Evolutionary conservation across 1,140 invertebrate species (phyloP), one percentile per base, ranked within the genome.

Genomic region (Pseudoatta argentina): DNA sequence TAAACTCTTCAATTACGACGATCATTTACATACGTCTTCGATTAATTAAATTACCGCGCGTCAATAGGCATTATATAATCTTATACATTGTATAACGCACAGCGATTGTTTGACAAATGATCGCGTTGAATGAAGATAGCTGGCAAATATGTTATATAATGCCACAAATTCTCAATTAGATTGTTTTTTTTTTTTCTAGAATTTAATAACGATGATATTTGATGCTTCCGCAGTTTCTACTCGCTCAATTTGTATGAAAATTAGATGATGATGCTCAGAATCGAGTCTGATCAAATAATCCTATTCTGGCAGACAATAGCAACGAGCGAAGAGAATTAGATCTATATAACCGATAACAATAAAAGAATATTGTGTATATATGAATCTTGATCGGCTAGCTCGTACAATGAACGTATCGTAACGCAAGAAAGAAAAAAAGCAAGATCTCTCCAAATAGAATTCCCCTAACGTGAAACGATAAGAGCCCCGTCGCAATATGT

Each of bases 311-410:
- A 27, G 5, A 78, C 81, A 27, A 79, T 55, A 39, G 34, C 34
- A 51, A 73, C 21, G 39, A 10, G 51, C 72, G 81, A 3, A 66
- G 57, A 53, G 73, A 88, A 57, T 59, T 57, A 57, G 83, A 18
- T 21, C 73, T 73, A 44, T 61, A 75, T 75, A 78, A 78, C 81
- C 88, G 67, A 86, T 79, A 89, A 88, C 86, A 72, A 85, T 72
- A 85, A 14, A 34, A 21, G 30, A 82, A 14, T 63, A 24, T 51
- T 44, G 14, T 39, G 34, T 66, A 71, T 44, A 12, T 57, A 67
- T 59, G 81, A 76, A 71, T 69, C 72, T 59, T 87, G 81, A 87
- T 87, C 81, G 78, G 66, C 5, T 34, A 8, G 34, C 34, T 59
- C 67, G 48, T 64, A 53, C 48, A 34, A 53, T 5, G 67, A 55